Conservation (phyloP, 2,888 invertebrate genomes). For the Callyntrura guangdongensis region DNA sequence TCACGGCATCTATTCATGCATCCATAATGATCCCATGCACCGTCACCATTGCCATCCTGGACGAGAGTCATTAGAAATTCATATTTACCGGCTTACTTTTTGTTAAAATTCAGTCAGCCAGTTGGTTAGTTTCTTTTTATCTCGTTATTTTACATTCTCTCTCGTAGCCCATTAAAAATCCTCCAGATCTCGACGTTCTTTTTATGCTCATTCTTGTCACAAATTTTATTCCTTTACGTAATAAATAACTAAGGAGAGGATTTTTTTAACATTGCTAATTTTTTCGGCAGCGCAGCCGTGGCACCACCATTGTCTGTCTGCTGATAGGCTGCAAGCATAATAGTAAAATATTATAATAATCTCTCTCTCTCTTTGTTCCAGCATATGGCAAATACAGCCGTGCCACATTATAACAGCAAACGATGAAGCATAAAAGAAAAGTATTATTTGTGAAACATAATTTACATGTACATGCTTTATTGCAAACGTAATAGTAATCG, state of each 20-base stretch:
- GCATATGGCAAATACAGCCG: not conserved
- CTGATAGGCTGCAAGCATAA: not conserved
- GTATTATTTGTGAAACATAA: not conserved
- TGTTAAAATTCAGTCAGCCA: not conserved
- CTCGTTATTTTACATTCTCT: constrained; percentile 4
- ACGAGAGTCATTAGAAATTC: constrained; percentile 60
- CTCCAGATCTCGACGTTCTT: not conserved
- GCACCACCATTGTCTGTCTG: not conserved
- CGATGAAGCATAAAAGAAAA: constrained; percentile 18
- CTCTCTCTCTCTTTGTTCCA: not conserved
- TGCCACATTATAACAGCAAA: not conserved
- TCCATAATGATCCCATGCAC: constrained; percentile 53
- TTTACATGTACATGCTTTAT: not conserved
- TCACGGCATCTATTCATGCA: constrained; percentile 49
- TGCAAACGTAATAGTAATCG: constrained; percentile 35
- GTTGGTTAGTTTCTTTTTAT: not conserved
- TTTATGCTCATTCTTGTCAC: constrained; percentile 33
- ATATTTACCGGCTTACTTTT: not conserved
- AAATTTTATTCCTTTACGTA: constrained; percentile 51
- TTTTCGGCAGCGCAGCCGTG: constrained; percentile 9
- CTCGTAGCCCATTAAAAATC: not conserved
- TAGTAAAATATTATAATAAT: constrained; percentile 25
- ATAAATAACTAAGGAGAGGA: constrained; percentile 15
- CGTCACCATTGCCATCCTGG: not conserved
- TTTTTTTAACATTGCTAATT: constrained; percentile 68